Base-by-base conservation (phyloP, 2,797 vertebrate genomes). In the Cyprinella venusta region DNA sequence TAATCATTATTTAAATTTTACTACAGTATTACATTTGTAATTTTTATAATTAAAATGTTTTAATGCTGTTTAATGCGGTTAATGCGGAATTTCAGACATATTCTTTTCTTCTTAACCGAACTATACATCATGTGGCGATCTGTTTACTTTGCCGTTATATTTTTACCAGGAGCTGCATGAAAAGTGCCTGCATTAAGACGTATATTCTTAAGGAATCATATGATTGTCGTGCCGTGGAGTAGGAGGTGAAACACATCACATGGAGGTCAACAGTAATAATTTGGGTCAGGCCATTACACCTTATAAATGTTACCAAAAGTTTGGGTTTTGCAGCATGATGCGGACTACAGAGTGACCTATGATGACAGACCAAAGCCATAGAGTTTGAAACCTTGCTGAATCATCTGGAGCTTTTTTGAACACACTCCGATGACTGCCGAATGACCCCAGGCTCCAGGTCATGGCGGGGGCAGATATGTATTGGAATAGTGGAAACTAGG, bases 401-500 rank as follows among this genome's bases (percentile, higher is more conserved):
- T 75, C 48, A 75, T 52, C 64, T 64, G 21, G 30, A 45, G 80
- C 45, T 54, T 63, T 82, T 81, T 45, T 76, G 19, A 83, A 48
- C 36, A 33, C 74, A 61, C 64, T 45, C 10, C 63, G 33, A 10
- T 84, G 82, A 82, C 80, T 77, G 74, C 74, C 21, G n/a, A 42
- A 48, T 56, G 81, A 87, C 85, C 84, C 81, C 81, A 12, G 50
- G n/a, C 21, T 68, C 42, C 75, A 74, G 75, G 67, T 84, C 76
- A 70, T 12, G 38, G 69, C 5, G 45, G 56, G 81, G 84, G 70
- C 76, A 88, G 84, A 84, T 87, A 84, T 81, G 59, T 84, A 74
- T 82, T 64, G 68, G 54, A 79, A 79, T 52, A 67, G 81, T 13
- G 19, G 56, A 80, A 82, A 72, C 78, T 48, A 81, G 84, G 80